phyloP scores from a whole-genome alignment of 2,797 vertebrate genomes.

The Phrynocephalus guinanensis region DNA sequence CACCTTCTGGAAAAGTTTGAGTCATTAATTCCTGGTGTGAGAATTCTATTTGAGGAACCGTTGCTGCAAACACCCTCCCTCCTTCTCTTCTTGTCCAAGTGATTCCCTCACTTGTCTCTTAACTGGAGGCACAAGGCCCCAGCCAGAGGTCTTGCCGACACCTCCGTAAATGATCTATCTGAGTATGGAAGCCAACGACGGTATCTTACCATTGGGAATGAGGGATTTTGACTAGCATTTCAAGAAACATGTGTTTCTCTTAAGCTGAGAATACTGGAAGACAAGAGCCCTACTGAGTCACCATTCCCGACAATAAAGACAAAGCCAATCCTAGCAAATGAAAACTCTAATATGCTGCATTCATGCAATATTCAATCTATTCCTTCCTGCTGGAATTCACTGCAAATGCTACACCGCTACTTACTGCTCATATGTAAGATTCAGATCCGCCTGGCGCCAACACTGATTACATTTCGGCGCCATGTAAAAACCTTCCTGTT shows the following conservation, averaged over 20 bases:
- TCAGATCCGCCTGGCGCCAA: too few species aligned
- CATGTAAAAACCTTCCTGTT: too few species aligned
- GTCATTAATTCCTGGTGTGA: conserved; percentile 3
- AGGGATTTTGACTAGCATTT: not conserved
- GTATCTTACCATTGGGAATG: not conserved
- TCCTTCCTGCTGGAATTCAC: not conserved
- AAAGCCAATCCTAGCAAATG: not conserved
- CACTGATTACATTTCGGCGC: too few species aligned
- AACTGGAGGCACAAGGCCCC: not conserved
- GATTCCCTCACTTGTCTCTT: not conserved
- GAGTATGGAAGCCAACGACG: not conserved
- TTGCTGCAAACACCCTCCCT: conserved; percentile 22
- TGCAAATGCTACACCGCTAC: not conserved
- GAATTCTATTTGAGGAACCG: not conserved
- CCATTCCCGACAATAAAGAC: not conserved
- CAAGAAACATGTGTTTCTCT: not conserved
- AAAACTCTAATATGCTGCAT: not conserved
- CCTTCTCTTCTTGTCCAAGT: not conserved
- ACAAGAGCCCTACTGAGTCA: not conserved
- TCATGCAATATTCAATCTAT: not conserved
- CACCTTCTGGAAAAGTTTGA: not conserved
- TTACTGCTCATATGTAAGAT: not conserved
- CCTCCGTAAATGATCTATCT: not conserved
- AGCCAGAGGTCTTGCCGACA: not conserved
- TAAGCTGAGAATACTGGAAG: not conserved